A percentile compares a stretch with the other conserved stretches of the same genome.
These are phyloP conservation scores for Entosphenus tridentatus DNA, from an alignment of 2,113 vertebrate genomes.

Conservation along the genomic window DNA sequence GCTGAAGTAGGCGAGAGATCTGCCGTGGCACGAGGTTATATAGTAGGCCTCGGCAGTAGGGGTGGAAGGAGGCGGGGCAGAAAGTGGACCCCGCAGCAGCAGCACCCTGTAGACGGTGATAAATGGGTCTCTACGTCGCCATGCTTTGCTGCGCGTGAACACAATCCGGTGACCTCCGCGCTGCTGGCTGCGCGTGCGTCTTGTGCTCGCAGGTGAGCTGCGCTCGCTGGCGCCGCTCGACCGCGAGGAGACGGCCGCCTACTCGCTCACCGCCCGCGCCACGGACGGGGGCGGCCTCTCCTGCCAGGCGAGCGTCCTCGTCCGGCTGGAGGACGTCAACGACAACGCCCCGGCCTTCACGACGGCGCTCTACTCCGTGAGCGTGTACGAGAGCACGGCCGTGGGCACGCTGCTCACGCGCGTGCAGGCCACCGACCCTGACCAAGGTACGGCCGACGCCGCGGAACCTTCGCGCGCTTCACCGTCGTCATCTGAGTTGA, in stretches of 20 bases:
- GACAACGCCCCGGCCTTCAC: constrained; percentile 72
- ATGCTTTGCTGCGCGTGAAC: no score
- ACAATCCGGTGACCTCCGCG: neutral
- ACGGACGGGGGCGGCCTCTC: constrained; percentile 65
- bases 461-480: no score
- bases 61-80: no score
- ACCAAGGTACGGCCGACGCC: constrained; percentile 31
- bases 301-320: constrained; percentile 40
- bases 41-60: no score
- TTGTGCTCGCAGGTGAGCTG: constrained; percentile 39
- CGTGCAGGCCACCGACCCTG: constrained; percentile 70
- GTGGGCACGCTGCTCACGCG: constrained; percentile 64
- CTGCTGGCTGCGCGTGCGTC: neutral
- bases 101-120: no score
- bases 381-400: constrained; percentile 74
- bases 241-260: constrained; percentile 42
- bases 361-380: constrained; percentile 36
- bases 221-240: constrained; percentile 48
- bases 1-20: no score
- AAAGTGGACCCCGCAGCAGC: no score
- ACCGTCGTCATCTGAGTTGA: no score
- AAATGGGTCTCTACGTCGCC: no score
- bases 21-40: no score
- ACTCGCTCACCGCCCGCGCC: constrained; percentile 46
- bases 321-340: constrained; percentile 65